Percentiles rank a stretch among this genome's conserved stretches.
phyloP scores from a whole-genome alignment of 2,888 invertebrate genomes.

The Caenorhabditis wallacei region DNA sequence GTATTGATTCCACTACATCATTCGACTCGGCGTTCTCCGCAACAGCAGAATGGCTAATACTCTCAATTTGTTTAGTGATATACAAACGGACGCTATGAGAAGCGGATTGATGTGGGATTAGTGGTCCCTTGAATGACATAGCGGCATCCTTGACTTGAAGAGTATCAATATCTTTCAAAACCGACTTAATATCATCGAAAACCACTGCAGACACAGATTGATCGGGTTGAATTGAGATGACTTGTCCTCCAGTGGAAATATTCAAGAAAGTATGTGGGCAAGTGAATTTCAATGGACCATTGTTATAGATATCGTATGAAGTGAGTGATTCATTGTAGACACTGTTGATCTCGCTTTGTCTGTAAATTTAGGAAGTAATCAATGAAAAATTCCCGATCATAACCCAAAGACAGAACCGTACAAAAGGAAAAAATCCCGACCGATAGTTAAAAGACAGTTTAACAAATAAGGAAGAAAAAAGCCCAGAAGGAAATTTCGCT shows the following conservation, averaged over 20 bases:
- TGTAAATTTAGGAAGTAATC: slow-evolving; percentile 52
- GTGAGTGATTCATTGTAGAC: slow-evolving; percentile 62
- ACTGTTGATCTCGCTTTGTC: slow-evolving; percentile 71
- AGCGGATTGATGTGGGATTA: slow-evolving; percentile 48
- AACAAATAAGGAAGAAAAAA: background rate
- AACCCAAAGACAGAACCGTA: background rate
- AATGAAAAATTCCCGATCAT: background rate
- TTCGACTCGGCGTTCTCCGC: slow-evolving; percentile 76
- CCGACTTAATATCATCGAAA: slow-evolving; percentile 63
- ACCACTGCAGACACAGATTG: slow-evolving; percentile 61
- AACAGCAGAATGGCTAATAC: slow-evolving; percentile 74
- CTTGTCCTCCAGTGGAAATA: slow-evolving; percentile 67
- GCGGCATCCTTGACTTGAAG: slow-evolving; percentile 62
- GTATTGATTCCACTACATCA: slow-evolving; percentile 75
- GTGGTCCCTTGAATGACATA: slow-evolving; percentile 66
- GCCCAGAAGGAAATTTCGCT: background rate
- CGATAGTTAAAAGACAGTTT: background rate
- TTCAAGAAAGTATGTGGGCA: slow-evolving; percentile 66
- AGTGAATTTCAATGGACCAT: slow-evolving; percentile 66
- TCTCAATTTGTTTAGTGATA: slow-evolving; percentile 77
- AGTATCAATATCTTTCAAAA: slow-evolving; percentile 58
- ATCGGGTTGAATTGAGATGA: slow-evolving; percentile 63
- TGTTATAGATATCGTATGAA: slow-evolving; percentile 53
- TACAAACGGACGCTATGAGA: slow-evolving; percentile 72
- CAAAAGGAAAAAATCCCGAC: background rate